These are phyloP conservation scores for Meteorus sp. DNA, from an alignment of 1,140 invertebrate genomes.

Conservation along the genomic window DNA sequence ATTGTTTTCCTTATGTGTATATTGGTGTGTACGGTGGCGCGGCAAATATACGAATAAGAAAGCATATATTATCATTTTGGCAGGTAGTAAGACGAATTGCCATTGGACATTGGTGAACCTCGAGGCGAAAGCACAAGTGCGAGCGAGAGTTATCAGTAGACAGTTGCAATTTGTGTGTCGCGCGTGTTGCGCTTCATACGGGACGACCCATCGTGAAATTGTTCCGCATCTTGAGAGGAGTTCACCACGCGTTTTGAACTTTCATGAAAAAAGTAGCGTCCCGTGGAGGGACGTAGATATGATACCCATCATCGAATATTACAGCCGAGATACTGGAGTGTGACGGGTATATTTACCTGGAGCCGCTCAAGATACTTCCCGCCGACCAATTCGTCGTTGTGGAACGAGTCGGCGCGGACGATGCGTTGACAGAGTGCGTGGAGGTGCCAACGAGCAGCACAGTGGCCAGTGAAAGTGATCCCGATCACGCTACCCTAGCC, in stretches of 20 bases:
- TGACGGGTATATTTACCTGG: slow-evolving; percentile 54
- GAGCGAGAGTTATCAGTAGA: too few species aligned
- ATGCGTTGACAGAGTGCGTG: slow-evolving; percentile 50
- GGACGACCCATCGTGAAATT: too few species aligned
- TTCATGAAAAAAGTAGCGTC: slow-evolving; percentile 9
- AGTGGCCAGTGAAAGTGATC: slow-evolving; percentile 26
- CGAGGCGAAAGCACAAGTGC: too few species aligned
- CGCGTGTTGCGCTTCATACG: too few species aligned
- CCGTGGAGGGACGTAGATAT: slow-evolving; percentile 40
- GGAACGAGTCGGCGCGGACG: slow-evolving; percentile 51
- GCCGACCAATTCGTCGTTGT: slow-evolving; percentile 56
- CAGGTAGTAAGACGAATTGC: not conserved
- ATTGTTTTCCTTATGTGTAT: slow-evolving; percentile 29
- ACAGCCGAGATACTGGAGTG: slow-evolving; percentile 55
- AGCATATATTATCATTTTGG: slow-evolving; percentile 9
- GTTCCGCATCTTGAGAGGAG: too few species aligned
- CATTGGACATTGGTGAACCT: not conserved
- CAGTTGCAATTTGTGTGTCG: too few species aligned
- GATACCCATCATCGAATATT: slow-evolving; percentile 34
- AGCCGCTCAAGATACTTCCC: slow-evolving; percentile 58
- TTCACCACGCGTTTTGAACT: too few species aligned
- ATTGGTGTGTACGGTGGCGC: slow-evolving; percentile 39
- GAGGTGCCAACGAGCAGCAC: slow-evolving; percentile 39
- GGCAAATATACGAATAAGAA: slow-evolving; percentile 37
- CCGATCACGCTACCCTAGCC: slow-evolving; percentile 47